phyloP scores from a whole-genome alignment of 2,797 vertebrate species.

The Halcyon smyrnensis region DNA sequence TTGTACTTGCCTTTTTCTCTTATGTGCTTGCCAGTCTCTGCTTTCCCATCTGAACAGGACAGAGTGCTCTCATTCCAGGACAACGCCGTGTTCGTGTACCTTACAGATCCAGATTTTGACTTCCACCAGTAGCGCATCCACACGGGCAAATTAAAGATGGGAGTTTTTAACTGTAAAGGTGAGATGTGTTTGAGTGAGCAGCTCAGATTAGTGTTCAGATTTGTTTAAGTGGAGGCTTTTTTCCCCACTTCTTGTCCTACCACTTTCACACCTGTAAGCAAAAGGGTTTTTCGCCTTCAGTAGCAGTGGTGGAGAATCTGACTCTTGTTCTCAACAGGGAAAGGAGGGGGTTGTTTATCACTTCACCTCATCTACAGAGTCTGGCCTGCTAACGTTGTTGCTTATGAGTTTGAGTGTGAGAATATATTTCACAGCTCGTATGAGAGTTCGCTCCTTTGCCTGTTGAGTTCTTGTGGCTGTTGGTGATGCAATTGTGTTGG shows the following conservation, averaged over 20 bases:
- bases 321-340: neutral
- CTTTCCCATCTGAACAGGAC: neutral
- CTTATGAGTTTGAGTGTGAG: conserved; percentile 42
- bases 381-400: neutral
- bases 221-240: neutral
- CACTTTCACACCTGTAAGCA: neutral
- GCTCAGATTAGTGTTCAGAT: neutral
- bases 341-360: conserved; percentile 16
- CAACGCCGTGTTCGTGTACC: neutral
- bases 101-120: neutral
- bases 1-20: neutral
- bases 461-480: conserved; percentile 51
- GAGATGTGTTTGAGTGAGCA: neutral
- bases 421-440: conserved; percentile 35
- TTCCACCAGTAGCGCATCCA: neutral
- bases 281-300: neutral
- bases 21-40: neutral
- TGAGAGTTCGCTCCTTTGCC: neutral
- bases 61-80: neutral
- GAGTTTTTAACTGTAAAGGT: neutral
- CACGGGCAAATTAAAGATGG: neutral
- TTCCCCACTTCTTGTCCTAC: neutral
- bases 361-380: conserved; percentile 16
- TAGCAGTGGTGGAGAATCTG: neutral
- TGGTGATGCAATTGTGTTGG: conserved; percentile 38